Conservation (phyloP, 2,113 vertebrate genomes). For the Eulacestoma nigropectus region DNA sequence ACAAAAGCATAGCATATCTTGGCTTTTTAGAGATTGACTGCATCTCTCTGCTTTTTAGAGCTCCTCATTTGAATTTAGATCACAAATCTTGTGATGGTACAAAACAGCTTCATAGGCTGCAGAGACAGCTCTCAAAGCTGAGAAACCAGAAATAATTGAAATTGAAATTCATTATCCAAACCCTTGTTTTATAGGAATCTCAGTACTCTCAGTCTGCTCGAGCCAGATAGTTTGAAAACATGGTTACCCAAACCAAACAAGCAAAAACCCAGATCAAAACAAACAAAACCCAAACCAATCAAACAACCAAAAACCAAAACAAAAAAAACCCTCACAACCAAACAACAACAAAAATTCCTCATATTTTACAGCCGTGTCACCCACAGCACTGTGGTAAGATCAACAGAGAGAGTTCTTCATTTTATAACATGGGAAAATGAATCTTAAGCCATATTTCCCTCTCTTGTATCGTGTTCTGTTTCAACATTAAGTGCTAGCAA, state of each 20-base stretch:
- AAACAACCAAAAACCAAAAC: neutral
- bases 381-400: neutral
- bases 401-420: neutral
- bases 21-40: neutral
- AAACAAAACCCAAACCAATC: neutral
- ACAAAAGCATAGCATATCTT: rapidly evolving
- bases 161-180: neutral
- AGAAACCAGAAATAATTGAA: neutral
- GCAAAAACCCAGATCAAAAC: neutral
- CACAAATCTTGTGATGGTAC: neutral
- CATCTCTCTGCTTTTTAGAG: neutral
- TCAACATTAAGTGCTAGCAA: neutral
- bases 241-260: neutral
- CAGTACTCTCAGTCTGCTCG: neutral
- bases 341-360: neutral
- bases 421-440: neutral
- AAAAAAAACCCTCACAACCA: too few species aligned
- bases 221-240: neutral
- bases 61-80: neutral
- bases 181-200: neutral
- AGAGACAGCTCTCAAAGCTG: neutral
- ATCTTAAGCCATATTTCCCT: neutral
- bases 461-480: neutral
- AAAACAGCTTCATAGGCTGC: neutral
- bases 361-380: neutral